A percentile compares a stretch with the other conserved stretches of the same genome.
Conservation (phyloP, 2,113 vertebrate genomes). For the Sinocyclocheilus anshuiensis region DNA sequence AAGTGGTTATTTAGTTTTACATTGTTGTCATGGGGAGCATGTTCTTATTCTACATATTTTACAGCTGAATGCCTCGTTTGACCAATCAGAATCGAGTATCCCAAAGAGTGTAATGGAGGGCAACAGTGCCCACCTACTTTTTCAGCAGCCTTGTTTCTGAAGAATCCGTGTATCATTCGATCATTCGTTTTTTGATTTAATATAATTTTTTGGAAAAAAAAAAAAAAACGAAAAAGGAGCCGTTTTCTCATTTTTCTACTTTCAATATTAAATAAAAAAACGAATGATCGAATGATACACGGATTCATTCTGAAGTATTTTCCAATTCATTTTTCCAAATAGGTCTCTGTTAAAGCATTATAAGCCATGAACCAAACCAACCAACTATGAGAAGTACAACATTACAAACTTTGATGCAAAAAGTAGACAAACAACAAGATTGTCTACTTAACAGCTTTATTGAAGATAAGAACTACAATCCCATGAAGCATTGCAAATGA, state of each 20-base stretch:
- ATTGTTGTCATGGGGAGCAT: neutral
- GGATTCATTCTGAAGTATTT: neutral
- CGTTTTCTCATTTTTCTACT: no score
- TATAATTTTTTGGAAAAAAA: no score
- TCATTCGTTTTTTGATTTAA: no score
- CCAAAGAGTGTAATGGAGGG: neutral
- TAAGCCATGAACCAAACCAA: neutral
- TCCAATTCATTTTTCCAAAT: neutral
- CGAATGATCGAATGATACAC: no score
- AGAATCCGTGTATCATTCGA: no score
- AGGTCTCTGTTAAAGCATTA: neutral
- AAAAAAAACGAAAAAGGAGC: no score
- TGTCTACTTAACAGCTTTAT: neutral
- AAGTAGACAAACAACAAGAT: neutral
- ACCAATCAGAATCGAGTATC: neutral
- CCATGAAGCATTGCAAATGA: neutral
- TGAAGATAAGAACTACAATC: neutral
- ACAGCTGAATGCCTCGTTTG: neutral
- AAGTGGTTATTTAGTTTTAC: neutral
- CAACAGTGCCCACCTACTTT: neutral
- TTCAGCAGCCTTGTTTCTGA: neutral
- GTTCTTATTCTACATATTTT: neutral
- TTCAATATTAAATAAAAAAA: no score
- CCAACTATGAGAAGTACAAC: neutral
- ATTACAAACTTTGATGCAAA: neutral